phyloP scores from a whole-genome alignment of 2,888 invertebrate species.

The Drosophila ezoana region DNA sequence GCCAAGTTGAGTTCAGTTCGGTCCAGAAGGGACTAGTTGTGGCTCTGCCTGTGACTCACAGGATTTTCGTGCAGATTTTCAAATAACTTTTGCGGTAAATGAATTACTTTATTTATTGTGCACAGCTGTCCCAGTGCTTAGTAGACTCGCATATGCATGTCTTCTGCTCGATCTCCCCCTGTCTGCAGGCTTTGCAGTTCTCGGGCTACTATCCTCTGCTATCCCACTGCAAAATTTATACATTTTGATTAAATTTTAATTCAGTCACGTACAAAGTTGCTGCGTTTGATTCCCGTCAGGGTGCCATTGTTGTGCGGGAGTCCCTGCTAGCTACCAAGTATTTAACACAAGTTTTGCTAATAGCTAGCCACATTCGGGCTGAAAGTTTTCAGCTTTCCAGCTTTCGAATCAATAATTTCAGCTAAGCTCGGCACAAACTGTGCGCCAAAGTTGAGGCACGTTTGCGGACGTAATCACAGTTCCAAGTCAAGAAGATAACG shows the following conservation, averaged over 20 bases:
- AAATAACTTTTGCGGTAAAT: slow-evolving; percentile 76
- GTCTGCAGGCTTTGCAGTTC: slow-evolving; percentile 41
- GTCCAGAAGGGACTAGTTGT: slow-evolving; percentile 34
- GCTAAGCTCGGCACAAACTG: slow-evolving; percentile 7
- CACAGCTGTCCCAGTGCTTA: slow-evolving; percentile 59
- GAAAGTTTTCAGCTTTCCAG: slow-evolving; percentile 15
- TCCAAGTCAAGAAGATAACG: not conserved
- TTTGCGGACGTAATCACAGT: slow-evolving; percentile 40
- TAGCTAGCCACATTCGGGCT: slow-evolving; percentile 37
- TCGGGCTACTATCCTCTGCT: slow-evolving; percentile 4
- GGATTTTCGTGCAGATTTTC: slow-evolving; percentile 67
- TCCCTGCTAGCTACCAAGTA: slow-evolving; percentile 46
- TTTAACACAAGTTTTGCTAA: slow-evolving; percentile 77
- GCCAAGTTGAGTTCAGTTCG: slow-evolving; percentile 20
- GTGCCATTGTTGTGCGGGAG: slow-evolving; percentile 30
- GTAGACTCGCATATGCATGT: slow-evolving; percentile 49
- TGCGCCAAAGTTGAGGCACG: slow-evolving; percentile 16
- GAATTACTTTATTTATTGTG: slow-evolving; percentile 79
- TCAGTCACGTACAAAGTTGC: slow-evolving; percentile 78
- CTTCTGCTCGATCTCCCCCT: not conserved
- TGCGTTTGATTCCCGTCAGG: slow-evolving; percentile 44
- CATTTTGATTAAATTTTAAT: slow-evolving; percentile 81
- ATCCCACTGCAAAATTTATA: slow-evolving; percentile 66
- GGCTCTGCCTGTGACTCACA: slow-evolving; percentile 33
- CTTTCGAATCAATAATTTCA: slow-evolving; percentile 45